Percentiles rank a stretch among this genome's conserved stretches.
These are phyloP conservation scores for Candoia aspera DNA, from an alignment of 2,113 vertebrate genomes.

Conservation along the genomic window DNA sequence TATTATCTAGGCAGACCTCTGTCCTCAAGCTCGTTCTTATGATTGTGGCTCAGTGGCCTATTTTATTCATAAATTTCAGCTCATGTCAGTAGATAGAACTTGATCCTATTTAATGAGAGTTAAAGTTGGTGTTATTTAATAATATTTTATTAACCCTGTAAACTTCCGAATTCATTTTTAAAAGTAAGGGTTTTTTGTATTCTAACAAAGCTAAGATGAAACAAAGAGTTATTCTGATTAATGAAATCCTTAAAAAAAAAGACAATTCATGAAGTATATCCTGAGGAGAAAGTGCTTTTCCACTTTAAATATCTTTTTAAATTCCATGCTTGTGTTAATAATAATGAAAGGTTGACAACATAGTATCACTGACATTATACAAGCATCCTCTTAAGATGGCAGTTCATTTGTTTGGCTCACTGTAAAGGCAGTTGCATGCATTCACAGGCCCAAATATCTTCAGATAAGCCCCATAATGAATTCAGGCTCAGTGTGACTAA, in stretches of 20 bases:
- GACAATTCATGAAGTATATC: background rate
- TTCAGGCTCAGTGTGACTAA: background rate
- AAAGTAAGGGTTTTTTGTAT: background rate
- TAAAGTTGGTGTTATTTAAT: background rate
- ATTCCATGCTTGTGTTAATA: background rate
- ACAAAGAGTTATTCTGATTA: background rate
- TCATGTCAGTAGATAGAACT: background rate
- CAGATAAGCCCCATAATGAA: background rate
- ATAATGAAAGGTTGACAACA: background rate
- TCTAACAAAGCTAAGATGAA: background rate
- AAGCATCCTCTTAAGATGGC: background rate
- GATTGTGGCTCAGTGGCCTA: background rate
- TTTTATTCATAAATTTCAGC: background rate
- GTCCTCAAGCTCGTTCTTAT: background rate
- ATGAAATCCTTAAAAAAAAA: background rate
- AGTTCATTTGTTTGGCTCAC: background rate
- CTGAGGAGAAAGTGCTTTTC: background rate
- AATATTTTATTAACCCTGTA: background rate
- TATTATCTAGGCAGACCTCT: background rate
- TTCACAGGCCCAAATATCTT: background rate
- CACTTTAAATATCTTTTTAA: background rate
- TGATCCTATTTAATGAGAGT: conserved; percentile 6
- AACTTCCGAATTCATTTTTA: background rate
- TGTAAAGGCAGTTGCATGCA: background rate
- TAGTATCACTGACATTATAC: background rate